Evolutionary conservation across 2,888 invertebrate species (phyloP), one percentile per base, ranked within the genome.

Genomic region (Drosophila engyochracea): DNA sequence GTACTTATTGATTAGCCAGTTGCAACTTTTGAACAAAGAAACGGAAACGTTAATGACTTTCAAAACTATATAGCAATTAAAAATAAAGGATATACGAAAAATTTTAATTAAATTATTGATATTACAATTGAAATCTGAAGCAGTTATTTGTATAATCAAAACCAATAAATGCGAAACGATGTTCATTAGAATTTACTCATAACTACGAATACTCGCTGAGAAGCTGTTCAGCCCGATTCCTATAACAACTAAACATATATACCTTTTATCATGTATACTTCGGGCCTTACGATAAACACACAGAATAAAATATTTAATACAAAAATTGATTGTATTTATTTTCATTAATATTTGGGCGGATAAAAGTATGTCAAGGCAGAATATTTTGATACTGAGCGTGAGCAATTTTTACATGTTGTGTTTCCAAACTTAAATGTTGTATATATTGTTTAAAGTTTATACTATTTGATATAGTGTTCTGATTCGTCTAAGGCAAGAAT

Each of bases 151-250:
- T 39, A 22, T 25, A 66, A 41, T 35, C 47, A 19, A 41, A 58
- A 54, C 19, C 30, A 33, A 53, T 41, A 16, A 30, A 55, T 22
- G 28, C 68, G 61, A 76, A 73, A 74, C 72, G 39, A 74, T 81
- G 84, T 82, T 84, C 87, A 82, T 70, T 86, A 84, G 62, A 72
- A 54, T 59, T 70, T 61, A 69, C 33, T 59, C 51, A 64, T 16
- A 49, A 44, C 35, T 71, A 63, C 68, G 57, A 78, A 71, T 70
- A 76, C 83, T 81, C 74, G 76, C 79, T 58, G 51, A 64, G 60
- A 51, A 69, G 60, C 67, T 74, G 63, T 69, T 53, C 44, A 52
- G 54, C 37, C 55, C 57, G 52, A 58, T 70, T 72, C 33, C 62
- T 72, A 53, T 25, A 53, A 35, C n/a, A 52, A 47, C 33, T 31